Conservation (phyloP, 2,113 vertebrate species). For the Chascanopsetta lugubris region DNA sequence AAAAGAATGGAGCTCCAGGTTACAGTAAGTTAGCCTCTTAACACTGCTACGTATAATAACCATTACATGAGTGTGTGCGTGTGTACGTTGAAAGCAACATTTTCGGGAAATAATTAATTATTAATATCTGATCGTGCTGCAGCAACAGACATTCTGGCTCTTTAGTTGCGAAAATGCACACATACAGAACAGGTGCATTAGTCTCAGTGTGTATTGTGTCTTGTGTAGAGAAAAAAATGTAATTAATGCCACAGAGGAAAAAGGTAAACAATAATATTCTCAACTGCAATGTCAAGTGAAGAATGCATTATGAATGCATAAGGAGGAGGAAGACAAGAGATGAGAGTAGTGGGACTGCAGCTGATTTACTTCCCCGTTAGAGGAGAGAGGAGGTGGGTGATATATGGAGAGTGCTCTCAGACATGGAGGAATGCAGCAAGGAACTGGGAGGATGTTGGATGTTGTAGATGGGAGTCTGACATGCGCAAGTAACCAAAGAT, state of each 20-base stretch:
- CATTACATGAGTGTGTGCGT: conserved; percentile 17
- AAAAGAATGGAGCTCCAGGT: conserved; percentile 48
- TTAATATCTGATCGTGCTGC: conserved; percentile 46
- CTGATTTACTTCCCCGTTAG: conserved; percentile 51
- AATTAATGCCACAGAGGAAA: conserved; percentile 1
- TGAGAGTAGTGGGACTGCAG: conserved; percentile 20
- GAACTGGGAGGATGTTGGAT: not conserved
- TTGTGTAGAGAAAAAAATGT: conserved; percentile 22
- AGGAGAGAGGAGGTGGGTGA: conserved; percentile 3
- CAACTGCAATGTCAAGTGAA: conserved; percentile 17
- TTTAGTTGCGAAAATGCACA: not conserved
- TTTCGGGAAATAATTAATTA: conserved; percentile 63
- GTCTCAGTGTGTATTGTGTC: conserved; percentile 15
- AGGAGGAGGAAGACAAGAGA: conserved; percentile 13
- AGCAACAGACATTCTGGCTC: conserved; percentile 15
- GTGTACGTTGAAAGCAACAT: conserved; percentile 47
- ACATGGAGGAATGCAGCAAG: conserved; percentile 21
- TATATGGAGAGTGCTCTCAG: conserved; percentile 10
- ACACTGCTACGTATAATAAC: conserved; percentile 26
- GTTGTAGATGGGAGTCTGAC: not conserved
- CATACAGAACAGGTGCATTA: conserved; percentile 10
- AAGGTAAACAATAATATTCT: conserved; percentile 26
- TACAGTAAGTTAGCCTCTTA: conserved; percentile 49
- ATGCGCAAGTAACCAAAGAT: not conserved
- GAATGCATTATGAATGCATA: conserved; percentile 36